Conservation (phyloP, 2,888 invertebrate genomes). For the Malachius bipustulatus region DNA sequence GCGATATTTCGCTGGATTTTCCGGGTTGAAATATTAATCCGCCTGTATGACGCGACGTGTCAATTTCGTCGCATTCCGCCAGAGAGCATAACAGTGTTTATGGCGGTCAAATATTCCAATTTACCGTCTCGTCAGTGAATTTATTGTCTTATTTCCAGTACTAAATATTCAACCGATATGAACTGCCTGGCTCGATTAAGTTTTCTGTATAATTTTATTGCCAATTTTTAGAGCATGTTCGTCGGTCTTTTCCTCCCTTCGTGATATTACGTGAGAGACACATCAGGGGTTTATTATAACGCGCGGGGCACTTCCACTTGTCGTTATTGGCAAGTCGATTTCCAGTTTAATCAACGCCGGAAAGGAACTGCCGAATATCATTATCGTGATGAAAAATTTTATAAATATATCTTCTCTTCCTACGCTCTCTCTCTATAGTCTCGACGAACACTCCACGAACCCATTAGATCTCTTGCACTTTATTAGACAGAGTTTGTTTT, state of each 20-base stretch:
- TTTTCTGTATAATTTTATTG: conserved; percentile 35
- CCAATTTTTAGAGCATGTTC: conserved; percentile 31
- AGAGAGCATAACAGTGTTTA: conserved; percentile 33
- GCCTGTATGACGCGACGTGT: conserved; percentile 20
- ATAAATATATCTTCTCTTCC: too few relatives aligned
- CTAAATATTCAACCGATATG: conserved; percentile 34
- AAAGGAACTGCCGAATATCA: too few relatives aligned
- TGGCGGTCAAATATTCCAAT: conserved; percentile 39
- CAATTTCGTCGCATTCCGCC: conserved; percentile 34
- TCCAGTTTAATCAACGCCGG: too few relatives aligned
- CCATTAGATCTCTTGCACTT: too few relatives aligned
- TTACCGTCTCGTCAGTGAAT: conserved; percentile 32
- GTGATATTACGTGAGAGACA: conserved; percentile 17
- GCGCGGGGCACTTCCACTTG: neutral
- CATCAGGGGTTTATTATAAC: too few relatives aligned
- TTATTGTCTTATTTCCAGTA: conserved; percentile 35
- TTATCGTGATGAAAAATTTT: too few relatives aligned
- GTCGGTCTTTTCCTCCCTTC: conserved; percentile 22
- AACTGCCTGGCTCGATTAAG: conserved; percentile 30
- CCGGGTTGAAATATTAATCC: conserved; percentile 4
- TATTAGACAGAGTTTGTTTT: too few relatives aligned
- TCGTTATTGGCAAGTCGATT: too few relatives aligned
- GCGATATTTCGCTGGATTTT: neutral
- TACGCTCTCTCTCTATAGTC: too few relatives aligned
- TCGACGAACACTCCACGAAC: too few relatives aligned